phyloP scores from a whole-genome alignment of 2,113 vertebrate species.

The Arenaria interpres region DNA sequence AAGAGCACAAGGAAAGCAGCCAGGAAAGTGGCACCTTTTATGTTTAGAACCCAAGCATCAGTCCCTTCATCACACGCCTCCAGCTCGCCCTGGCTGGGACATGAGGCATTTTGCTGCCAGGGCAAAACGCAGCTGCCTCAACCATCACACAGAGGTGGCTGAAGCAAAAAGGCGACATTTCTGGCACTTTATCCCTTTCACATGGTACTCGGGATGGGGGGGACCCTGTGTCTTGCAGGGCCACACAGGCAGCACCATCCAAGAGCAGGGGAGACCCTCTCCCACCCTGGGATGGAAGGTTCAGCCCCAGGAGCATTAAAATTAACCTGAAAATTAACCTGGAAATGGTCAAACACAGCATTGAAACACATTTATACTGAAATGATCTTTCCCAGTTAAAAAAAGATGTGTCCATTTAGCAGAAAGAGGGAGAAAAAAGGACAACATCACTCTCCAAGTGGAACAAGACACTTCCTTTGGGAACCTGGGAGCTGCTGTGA shows the following conservation, averaged over 20 bases:
- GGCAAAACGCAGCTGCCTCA: not conserved
- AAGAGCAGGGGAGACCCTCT: not conserved
- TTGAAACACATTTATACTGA: not conserved
- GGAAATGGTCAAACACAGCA: not conserved
- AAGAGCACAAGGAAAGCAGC: not conserved
- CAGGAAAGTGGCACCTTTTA: not conserved
- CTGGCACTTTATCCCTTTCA: not conserved
- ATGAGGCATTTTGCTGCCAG: accelerated
- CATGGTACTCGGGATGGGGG: not conserved
- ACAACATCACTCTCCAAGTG: not conserved
- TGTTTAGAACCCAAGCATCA: not conserved
- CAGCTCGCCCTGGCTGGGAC: not conserved
- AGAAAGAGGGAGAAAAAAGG: not conserved
- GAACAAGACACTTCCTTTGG: not conserved
- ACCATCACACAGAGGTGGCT: not conserved
- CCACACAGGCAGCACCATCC: not conserved
- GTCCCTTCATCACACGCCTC: not conserved
- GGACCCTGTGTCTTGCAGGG: not conserved
- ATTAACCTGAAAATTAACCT: not conserved
- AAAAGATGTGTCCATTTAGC: not conserved
- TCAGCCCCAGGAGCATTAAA: not conserved
- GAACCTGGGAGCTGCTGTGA: not conserved
- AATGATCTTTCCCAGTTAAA: not conserved
- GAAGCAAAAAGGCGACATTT: not conserved
- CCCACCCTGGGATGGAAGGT: not conserved